These are phyloP conservation scores for Corbicula japonica DNA, from an alignment of 2,888 invertebrate species.

Conservation along the genomic window DNA sequence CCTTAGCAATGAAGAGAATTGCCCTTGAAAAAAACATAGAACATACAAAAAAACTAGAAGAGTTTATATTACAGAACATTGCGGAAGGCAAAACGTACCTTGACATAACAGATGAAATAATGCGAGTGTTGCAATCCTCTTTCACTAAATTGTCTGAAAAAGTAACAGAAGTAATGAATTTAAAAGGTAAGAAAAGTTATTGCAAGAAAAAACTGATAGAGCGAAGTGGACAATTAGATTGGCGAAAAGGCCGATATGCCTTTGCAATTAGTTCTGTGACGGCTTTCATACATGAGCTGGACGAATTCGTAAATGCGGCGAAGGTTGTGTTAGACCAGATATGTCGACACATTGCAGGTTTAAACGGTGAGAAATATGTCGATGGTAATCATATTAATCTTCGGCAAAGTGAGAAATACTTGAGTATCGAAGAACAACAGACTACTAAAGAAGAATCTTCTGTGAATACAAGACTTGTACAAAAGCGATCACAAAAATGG, in stretches of 20 bases:
- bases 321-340: neutral
- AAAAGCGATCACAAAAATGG: conserved; percentile 27
- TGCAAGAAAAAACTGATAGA: neutral
- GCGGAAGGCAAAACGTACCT: neutral
- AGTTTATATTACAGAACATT: neutral
- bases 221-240: neutral
- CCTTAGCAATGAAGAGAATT: too few species aligned
- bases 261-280: neutral
- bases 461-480: conserved; percentile 20
- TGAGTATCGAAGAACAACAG: neutral
- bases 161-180: neutral
- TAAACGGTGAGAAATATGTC: too few species aligned
- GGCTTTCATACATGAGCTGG: neutral
- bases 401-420: too few species aligned
- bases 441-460: neutral
- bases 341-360: neutral
- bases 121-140: neutral
- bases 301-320: neutral
- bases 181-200: neutral
- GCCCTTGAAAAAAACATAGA: neutral
- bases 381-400: too few species aligned
- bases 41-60: too few species aligned
- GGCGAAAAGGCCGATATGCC: neutral
- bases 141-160: neutral
- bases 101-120: neutral